phyloP scores from a whole-genome alignment of 2,888 invertebrate species.

The Amiota communis region DNA sequence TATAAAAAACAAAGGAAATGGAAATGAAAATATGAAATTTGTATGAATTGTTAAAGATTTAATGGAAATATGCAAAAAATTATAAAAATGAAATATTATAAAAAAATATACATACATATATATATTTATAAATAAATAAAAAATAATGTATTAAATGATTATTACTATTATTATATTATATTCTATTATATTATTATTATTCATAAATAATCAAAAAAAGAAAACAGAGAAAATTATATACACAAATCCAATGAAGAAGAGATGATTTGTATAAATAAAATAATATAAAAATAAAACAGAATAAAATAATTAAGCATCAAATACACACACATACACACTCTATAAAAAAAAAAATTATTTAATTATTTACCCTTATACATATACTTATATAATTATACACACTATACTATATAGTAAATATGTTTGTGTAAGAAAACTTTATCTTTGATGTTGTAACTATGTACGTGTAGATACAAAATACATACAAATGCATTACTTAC shows the following conservation, averaged over 20 bases:
- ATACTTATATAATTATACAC: slow-evolving; percentile 17
- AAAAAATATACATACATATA: slow-evolving; percentile 27
- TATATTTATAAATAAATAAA: slow-evolving; percentile 24
- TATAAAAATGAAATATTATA: slow-evolving; percentile 23
- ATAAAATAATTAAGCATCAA: slow-evolving; percentile 30
- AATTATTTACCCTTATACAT: slow-evolving; percentile 8
- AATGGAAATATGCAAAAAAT: slow-evolving; percentile 12
- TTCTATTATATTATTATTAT: too few species aligned
- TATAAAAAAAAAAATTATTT: slow-evolving; percentile 6
- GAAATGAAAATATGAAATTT: not conserved
- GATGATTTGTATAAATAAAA: too few species aligned
- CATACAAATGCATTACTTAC: too few species aligned
- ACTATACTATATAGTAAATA: slow-evolving; percentile 42
- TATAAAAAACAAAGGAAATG: slow-evolving; percentile 12
- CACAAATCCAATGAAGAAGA: too few species aligned
- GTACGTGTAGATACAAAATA: too few species aligned
- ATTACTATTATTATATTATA: too few species aligned
- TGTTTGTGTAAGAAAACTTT: slow-evolving; percentile 41
- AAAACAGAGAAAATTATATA: slow-evolving; percentile 28
- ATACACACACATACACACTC: slow-evolving; percentile 22
- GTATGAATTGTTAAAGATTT: slow-evolving; percentile 11
- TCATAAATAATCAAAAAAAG: slow-evolving; percentile 34
- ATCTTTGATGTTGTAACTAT: slow-evolving; percentile 67
- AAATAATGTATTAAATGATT: slow-evolving; percentile 23
- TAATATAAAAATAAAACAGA: too few species aligned